phyloP scores from a whole-genome alignment of 2,888 invertebrate species.

The Leptinotarsa haldemani region DNA sequence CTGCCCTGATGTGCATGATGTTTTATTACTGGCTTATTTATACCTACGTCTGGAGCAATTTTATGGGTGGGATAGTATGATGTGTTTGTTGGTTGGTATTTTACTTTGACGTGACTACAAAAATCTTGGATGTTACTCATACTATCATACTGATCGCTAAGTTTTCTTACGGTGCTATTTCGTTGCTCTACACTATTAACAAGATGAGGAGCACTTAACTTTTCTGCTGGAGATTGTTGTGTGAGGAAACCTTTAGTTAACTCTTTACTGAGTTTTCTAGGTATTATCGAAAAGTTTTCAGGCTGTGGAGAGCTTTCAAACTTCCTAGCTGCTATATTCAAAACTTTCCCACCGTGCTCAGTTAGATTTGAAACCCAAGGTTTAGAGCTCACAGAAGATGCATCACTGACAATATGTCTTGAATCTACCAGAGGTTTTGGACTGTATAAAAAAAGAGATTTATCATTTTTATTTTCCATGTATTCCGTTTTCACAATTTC shows the following conservation, averaged over 20 bases:
- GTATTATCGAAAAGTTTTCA: constrained; percentile 49
- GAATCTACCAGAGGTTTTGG: constrained; percentile 59
- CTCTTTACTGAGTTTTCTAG: constrained; percentile 58
- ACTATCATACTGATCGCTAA: constrained; percentile 62
- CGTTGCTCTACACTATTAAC: constrained; percentile 53
- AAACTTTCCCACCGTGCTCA: constrained; percentile 66
- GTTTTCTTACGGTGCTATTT: constrained; percentile 59
- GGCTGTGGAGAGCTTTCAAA: constrained; percentile 66
- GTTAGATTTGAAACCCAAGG: constrained; percentile 68
- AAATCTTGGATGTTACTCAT: constrained; percentile 44
- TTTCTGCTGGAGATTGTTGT: constrained; percentile 50
- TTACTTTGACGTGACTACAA: constrained; percentile 48
- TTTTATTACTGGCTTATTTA: background rate
- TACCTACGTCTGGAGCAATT: background rate
- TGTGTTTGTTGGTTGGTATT: constrained; percentile 36
- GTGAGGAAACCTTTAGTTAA: constrained; percentile 50
- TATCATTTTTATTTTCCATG: constrained; percentile 43
- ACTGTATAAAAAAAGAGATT: constrained; percentile 61
- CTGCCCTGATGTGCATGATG: background rate
- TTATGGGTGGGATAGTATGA: constrained; percentile 7
- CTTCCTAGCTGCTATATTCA: constrained; percentile 69
- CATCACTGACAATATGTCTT: constrained; percentile 40
- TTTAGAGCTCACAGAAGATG: constrained; percentile 52
- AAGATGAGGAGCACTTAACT: constrained; percentile 56
- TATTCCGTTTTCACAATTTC: constrained; percentile 52